phyloP scores from a whole-genome alignment of 2,797 vertebrate species.

The Vultur gryphus region DNA sequence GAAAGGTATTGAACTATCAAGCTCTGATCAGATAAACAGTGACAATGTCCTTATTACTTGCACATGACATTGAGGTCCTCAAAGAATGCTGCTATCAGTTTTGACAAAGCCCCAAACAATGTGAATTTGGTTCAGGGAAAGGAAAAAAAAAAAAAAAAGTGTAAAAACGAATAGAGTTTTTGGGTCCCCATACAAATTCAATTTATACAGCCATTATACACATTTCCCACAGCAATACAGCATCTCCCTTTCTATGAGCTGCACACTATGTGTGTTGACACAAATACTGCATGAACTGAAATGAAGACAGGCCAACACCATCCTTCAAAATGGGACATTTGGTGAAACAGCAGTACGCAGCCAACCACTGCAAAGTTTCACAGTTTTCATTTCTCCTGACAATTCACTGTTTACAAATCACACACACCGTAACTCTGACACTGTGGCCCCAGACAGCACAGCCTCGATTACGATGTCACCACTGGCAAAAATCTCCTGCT shows the following conservation, averaged over 20 bases:
- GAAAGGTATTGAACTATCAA: background rate
- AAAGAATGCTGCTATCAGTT: background rate
- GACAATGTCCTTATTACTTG: background rate
- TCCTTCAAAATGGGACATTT: background rate
- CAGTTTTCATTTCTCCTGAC: background rate
- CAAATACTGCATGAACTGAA: background rate
- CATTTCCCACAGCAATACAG: background rate
- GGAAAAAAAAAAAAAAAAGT: background rate
- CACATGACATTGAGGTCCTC: background rate
- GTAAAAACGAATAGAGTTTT: background rate
- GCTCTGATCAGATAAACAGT: background rate
- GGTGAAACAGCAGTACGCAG: background rate
- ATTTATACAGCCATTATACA: background rate
- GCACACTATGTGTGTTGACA: background rate
- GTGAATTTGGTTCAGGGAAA: background rate
- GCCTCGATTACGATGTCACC: accelerated
- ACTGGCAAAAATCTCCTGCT: background rate
- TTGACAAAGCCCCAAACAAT: background rate
- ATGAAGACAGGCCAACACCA: background rate
- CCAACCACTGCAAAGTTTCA: background rate
- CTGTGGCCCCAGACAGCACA: background rate
- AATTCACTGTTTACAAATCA: background rate
- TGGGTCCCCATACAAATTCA: background rate
- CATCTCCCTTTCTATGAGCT: background rate
- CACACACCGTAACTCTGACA: background rate